Evolutionary conservation across 2,888 invertebrate genomes (phyloP), one percentile per base, ranked within the genome.

Genomic region (Tortrix viridana): DNA sequence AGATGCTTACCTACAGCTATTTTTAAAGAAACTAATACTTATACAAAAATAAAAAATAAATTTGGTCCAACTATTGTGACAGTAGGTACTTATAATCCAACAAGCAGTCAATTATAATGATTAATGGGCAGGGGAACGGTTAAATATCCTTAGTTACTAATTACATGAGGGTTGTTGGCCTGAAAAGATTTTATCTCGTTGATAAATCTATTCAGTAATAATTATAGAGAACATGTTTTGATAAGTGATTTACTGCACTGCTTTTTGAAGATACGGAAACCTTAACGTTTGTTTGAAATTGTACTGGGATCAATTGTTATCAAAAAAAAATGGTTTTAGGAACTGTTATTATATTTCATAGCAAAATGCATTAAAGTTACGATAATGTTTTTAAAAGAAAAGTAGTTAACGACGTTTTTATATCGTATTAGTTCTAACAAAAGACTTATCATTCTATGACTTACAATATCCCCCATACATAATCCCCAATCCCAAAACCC

Each of bases 51-150:
- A 26, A 2, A 2, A 41, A 41, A n/a, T 4, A 38, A 38, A 32
- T 2, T 1, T 32, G 26, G 26, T 9, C n/a, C n/a, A 5, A 41
- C 16, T 41, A 41, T 41, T 41, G 16, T 41, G 41, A 41, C 16
- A 41, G 16, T 5, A 4, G 6, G 26, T 16, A 62, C 37, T 56
- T 56, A 46, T 62, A 62, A 50, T 38, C 50, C 50, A 37, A 23
- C 44, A 55, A 56, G 38, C 23, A 46, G 56, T 57, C 62, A 62
- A 62, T 62, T 62, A 62, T 57, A 52, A 62, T 57, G 62, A 62
- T 62, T 62, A 46, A 62, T 57, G 44, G 50, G 38, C 44, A 50
- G 62, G 56, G 50, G 44, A 57, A 62, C 46, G 37, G 50, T 46
- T 46, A 57, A 57, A 62, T 52, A 52, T 62, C 56, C 44, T 46